Evolutionary conservation across 2,888 invertebrate genomes (phyloP).

Genomic region (Odontothrips loti): DNA sequence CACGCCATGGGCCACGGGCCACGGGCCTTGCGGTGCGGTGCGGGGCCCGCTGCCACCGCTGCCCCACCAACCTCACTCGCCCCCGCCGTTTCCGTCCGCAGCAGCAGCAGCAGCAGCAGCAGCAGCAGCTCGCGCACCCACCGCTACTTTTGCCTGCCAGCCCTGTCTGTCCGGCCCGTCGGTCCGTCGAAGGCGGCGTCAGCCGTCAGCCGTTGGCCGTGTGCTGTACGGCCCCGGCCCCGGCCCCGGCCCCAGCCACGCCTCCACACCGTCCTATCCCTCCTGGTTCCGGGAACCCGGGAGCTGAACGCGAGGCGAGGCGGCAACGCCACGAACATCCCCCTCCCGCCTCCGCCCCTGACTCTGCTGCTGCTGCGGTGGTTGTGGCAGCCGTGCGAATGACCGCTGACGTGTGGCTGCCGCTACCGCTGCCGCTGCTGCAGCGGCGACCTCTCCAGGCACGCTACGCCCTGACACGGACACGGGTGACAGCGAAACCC

Average conservation of each 20-base stretch:
- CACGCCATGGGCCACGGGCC: background rate
- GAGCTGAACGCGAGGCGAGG: background rate
- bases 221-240: background rate
- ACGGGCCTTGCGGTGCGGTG: background rate
- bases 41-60: background rate
- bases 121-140: too few species aligned
- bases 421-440: background rate
- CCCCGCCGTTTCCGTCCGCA: background rate
- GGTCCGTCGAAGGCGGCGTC: background rate
- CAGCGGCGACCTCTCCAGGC: background rate
- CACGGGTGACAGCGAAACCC: constrained; percentile 16
- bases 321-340: background rate
- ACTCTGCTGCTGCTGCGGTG: background rate
- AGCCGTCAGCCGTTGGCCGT: background rate
- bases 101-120: too few species aligned
- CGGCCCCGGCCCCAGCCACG: background rate
- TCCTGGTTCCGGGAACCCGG: constrained; percentile 11
- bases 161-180: too few species aligned
- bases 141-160: too few species aligned
- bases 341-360: background rate
- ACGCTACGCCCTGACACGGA: background rate
- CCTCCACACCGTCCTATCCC: background rate
- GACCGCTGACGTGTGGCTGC: background rate
- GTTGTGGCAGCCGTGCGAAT: background rate
- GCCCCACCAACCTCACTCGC: background rate